phyloP scores from a whole-genome alignment of 2,888 invertebrate genomes.

The Mellilla xanthometata region DNA sequence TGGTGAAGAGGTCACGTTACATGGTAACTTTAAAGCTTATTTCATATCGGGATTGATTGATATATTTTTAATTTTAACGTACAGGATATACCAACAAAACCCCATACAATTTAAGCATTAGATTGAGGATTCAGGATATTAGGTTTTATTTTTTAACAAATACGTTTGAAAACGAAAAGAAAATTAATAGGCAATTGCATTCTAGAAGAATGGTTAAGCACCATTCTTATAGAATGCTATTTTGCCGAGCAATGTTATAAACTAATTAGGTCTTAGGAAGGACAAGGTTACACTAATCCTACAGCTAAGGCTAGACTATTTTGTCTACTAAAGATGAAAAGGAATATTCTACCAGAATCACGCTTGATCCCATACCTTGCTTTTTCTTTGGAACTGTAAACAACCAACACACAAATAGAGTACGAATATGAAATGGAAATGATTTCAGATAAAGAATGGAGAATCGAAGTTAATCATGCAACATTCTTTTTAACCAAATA shows the following conservation, averaged over 20 bases:
- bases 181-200: too few species aligned
- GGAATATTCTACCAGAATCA: conserved; percentile 82
- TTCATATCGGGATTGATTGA: too few species aligned
- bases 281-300: conserved; percentile 57
- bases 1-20: conserved; percentile 53
- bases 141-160: too few species aligned
- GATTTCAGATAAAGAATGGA: conserved; percentile 43
- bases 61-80: too few species aligned
- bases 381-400: conserved; percentile 93
- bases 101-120: conserved; percentile 34
- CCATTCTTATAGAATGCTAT: too few species aligned
- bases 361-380: conserved; percentile 84
- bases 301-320: conserved; percentile 74
- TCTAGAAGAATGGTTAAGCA: too few species aligned
- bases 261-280: too few species aligned
- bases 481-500: conserved; percentile 33
- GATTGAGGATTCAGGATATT: conserved; percentile 32
- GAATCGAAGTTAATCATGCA: conserved; percentile 57
- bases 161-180: too few species aligned
- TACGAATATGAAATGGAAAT: conserved; percentile 69
- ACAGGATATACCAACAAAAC: too few species aligned
- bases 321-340: conserved; percentile 78
- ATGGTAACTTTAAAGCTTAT: conserved; percentile 60
- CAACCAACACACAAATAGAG: conserved; percentile 84
- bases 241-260: too few species aligned